These are phyloP conservation scores for Steatocranus sp. DNA, from an alignment of 2,797 vertebrate species.

Conservation along the genomic window DNA sequence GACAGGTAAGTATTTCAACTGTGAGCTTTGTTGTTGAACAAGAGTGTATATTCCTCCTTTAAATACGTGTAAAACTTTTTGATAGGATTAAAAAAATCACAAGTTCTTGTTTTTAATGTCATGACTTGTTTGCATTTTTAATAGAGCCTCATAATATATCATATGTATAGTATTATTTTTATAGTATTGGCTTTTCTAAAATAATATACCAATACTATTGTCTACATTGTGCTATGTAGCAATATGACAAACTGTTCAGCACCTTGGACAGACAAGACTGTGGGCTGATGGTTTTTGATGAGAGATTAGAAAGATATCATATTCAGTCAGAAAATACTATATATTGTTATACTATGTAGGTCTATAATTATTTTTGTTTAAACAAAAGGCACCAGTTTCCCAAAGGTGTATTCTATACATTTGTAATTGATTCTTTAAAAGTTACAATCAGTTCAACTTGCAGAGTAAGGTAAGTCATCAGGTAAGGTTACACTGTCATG, in stretches of 20 bases:
- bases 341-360: neutral
- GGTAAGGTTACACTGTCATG: neutral
- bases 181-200: neutral
- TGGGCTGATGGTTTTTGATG: neutral
- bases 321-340: neutral
- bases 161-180: neutral
- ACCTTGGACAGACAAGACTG: neutral
- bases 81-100: neutral
- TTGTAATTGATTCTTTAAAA: neutral
- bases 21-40: neutral
- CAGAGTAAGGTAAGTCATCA: neutral
- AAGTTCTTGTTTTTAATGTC: neutral
- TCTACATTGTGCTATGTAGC: neutral
- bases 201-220: neutral
- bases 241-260: neutral
- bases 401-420: neutral
- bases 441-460: neutral
- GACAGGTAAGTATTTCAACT: neutral
- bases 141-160: neutral
- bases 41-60: neutral
- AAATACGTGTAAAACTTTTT: fast-evolving
- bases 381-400: neutral
- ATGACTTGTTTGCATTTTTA: neutral
- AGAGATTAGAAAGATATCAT: neutral
- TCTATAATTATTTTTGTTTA: neutral